Evolutionary conservation across 2,113 vertebrate genomes (phyloP), one percentile per base, ranked within the genome.

Genomic region (Muntiacus reevesi): DNA sequence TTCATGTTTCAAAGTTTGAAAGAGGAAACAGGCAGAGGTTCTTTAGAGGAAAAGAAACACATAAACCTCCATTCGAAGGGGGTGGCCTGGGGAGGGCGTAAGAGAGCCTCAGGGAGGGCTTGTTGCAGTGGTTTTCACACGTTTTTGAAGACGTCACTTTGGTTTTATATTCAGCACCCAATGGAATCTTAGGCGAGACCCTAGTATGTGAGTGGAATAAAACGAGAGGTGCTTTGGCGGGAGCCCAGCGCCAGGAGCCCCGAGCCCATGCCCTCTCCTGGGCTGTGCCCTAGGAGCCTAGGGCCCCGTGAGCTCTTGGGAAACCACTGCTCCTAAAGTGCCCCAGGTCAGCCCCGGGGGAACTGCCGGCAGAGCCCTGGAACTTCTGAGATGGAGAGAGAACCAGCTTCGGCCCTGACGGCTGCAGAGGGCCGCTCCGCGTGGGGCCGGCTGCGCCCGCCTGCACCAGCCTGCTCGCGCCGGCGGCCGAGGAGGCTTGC

Each of bases 131-230:
- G 36, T 78, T 82, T 92, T 23, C 82, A 81, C 54, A 45, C 33
- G 4, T 90, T 94, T 96, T 91, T 55, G n/a, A 94, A 89, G 76
- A 89, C 19, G n/a, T 89, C 55, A 28, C 91, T 97, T 94, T 95
- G 86, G n/a, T 92, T 96, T 95, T 97, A 82, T 95, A 62, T 64
- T 97, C 95, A 92, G 83, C 57, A 93, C 62, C 93, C 54, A 92
- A 55, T 91, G 81, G 90, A 92, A 87, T 94, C 84, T 95, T 95
- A 79, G 16, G 87, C 64, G 94, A 96, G 91, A 55, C 64, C 40
- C 86, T 95, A 54, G 16, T 55, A 19, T 36, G 16, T 64, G 89
- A 94, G 85, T 27, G 7, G 79, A 79, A 87, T 91, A 50, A 50
- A 94, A 97, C 76, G 55, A 96, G 85, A 96, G 33, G 25, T 84